Evolutionary conservation across 2,797 vertebrate species (phyloP).

Genomic region (Peromyscus eremicus): DNA sequence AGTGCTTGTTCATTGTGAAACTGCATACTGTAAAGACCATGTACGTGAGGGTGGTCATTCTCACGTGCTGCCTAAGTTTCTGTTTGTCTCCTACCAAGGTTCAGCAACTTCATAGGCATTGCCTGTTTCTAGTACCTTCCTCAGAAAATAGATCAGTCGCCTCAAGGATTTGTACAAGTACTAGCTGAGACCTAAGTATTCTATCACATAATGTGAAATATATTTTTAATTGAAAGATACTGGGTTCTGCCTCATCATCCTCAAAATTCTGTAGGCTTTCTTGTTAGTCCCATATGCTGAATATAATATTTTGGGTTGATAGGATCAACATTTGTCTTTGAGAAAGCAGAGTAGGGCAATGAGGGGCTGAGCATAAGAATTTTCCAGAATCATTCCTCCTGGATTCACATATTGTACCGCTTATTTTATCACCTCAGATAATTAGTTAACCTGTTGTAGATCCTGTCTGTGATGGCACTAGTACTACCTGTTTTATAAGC

Average conservation of each 20-base stretch:
- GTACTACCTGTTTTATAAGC: background rate
- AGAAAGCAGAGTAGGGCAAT: background rate
- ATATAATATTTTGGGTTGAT: background rate
- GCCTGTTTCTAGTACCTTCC: background rate
- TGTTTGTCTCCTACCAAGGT: background rate
- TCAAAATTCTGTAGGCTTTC: background rate
- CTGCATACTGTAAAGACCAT: background rate
- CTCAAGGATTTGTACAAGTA: background rate
- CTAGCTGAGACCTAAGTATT: background rate
- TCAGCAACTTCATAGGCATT: background rate
- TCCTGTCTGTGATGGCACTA: background rate
- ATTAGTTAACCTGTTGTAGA: background rate
- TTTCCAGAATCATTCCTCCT: background rate
- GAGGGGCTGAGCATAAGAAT: background rate
- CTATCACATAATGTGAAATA: background rate
- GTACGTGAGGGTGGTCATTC: background rate
- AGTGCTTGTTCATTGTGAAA: background rate
- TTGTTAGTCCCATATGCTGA: background rate
- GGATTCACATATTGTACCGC: background rate
- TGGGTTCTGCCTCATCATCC: background rate
- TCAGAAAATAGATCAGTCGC: background rate
- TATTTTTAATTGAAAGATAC: background rate
- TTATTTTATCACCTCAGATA: background rate
- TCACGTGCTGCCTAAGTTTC: background rate
- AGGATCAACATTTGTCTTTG: background rate